Base-by-base conservation (phyloP, 1,140 invertebrate species). In the Euwallacea fornicatus region DNA sequence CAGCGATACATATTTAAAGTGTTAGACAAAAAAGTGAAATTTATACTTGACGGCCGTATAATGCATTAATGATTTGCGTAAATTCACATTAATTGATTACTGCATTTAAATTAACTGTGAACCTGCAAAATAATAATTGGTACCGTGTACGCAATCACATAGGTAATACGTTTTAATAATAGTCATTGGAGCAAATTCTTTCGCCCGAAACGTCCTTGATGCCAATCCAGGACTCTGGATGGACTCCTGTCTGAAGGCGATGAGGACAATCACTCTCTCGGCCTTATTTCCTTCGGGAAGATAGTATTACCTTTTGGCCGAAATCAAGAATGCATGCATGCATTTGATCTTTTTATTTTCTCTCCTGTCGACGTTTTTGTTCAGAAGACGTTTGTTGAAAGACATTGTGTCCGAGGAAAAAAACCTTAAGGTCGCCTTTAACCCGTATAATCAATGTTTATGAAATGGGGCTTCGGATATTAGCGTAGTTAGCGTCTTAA, bases 211-310 rank as follows among this genome's bases (percentile, higher is more conserved):
- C 33, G 15, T 72, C 61, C 66, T 64, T 64, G 59, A 71, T 75
- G 71, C 73, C 77, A 77, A 75, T 78, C 75, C 73, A 71, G 69
- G 73, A 76, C 73, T 75, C 67, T 74, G 76, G 75, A 81, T 78
- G 78, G 80, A 79, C 77, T 81, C 73, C 78, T 79, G 78, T 78
- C 79, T 77, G 61, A 74, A 77, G 76, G 80, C 80, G 78, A 81
- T 81, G 80, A 81, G 80, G 80, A 81, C 80, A 81, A 81, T 81
- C 80, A 80, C 78, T 80, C 76, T 76, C 75, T 73, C 74, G 75
- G 73, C 76, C 78, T 82, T 72, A 83, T 78, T 79, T 78, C 77
- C 73, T 71, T 68, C 71, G 71, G 59, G 67, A 73, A 77, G 74
- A 79, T 33, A 33, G 21, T 77, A 79, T 80, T 79, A 55, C 69